Percentiles rank a stretch among this genome's conserved stretches.
phyloP scores from a whole-genome alignment of 2,888 invertebrate genomes.

The Phymatocera aterrima region DNA sequence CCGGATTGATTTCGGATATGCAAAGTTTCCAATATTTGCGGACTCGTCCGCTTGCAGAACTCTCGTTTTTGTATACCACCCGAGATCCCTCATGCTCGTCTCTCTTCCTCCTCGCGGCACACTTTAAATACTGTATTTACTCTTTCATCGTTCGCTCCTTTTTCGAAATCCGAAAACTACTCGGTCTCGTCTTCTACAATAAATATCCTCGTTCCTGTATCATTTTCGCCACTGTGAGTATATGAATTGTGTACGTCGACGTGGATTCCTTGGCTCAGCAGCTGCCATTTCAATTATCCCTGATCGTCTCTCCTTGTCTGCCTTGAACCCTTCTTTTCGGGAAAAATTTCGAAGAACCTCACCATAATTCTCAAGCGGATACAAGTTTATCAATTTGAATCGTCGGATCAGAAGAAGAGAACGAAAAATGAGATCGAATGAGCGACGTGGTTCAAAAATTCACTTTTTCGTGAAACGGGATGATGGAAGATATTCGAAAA shows the following conservation, averaged over 20 bases:
- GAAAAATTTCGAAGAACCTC: too few species aligned
- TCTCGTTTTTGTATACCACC: slow-evolving; percentile 18
- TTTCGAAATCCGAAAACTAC: slow-evolving; percentile 4
- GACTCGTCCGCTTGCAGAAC: slow-evolving; percentile 12
- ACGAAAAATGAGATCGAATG: too few species aligned
- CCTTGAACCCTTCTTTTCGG: too few species aligned
- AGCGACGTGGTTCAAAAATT: too few species aligned
- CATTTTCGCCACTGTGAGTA: not conserved
- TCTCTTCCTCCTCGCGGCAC: not conserved
- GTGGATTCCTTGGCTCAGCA: too few species aligned
- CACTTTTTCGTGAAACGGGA: not conserved
- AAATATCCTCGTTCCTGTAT: not conserved
- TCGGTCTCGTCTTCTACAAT: not conserved
- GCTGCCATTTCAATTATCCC: too few species aligned
- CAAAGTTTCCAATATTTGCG: slow-evolving; percentile 45
- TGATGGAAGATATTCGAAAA: not conserved
- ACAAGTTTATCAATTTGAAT: too few species aligned
- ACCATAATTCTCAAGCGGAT: too few species aligned
- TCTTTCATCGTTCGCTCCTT: slow-evolving; percentile 2
- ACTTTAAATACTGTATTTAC: slow-evolving; percentile 37
- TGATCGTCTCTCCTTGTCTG: too few species aligned
- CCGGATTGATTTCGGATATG: slow-evolving; percentile 44
- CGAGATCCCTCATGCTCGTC: slow-evolving; percentile 17
- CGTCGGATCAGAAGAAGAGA: too few species aligned
- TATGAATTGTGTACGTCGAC: too few species aligned